Conservation (phyloP, 2,797 vertebrate species). For the Harpagifer antarcticus region DNA sequence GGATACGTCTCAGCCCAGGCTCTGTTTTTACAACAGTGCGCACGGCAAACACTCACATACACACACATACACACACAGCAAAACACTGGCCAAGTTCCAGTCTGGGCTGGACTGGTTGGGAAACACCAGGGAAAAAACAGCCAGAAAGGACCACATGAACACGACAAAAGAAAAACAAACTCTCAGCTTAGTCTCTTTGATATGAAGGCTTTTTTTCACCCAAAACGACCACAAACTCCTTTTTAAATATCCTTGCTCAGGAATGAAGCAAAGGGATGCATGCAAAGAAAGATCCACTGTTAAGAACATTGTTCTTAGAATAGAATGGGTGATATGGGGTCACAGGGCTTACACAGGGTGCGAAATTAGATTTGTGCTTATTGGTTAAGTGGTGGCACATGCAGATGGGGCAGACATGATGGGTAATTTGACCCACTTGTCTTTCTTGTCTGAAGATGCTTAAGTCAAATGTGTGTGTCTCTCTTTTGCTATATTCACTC, state of each 20-base stretch:
- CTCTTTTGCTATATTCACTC: slow-evolving; percentile 34
- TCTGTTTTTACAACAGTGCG: slow-evolving; percentile 57
- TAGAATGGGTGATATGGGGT: slow-evolving; percentile 14
- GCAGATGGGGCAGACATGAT: slow-evolving; percentile 49
- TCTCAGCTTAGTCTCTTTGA: slow-evolving; percentile 57
- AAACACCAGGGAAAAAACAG: slow-evolving; percentile 73
- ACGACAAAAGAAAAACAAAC: slow-evolving; percentile 69
- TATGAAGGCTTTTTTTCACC: slow-evolving; percentile 47
- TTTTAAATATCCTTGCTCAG: slow-evolving; percentile 37
- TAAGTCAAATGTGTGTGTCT: slow-evolving; percentile 59
- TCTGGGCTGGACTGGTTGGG: slow-evolving; percentile 61
- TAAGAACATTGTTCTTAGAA: slow-evolving; percentile 37
- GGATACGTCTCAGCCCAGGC: slow-evolving; percentile 62
- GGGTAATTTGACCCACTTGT: slow-evolving; percentile 56
- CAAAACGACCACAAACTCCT: slow-evolving; percentile 27
- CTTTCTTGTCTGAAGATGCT: slow-evolving; percentile 61
- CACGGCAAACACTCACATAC: slow-evolving; percentile 43
- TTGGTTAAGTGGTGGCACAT: slow-evolving; percentile 71
- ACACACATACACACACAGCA: slow-evolving; percentile 46
- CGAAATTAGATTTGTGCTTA: slow-evolving; percentile 55
- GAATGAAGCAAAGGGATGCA: slow-evolving; percentile 12
- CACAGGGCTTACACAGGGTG: slow-evolving; percentile 24
- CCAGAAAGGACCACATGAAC: slow-evolving; percentile 67
- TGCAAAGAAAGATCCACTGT: slow-evolving; percentile 6
- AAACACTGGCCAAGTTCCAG: slow-evolving; percentile 51